A percentile compares a stretch with the other conserved stretches of the same genome.
phyloP scores from a whole-genome alignment of 2,888 invertebrate genomes.

The Agonum fuliginosum region DNA sequence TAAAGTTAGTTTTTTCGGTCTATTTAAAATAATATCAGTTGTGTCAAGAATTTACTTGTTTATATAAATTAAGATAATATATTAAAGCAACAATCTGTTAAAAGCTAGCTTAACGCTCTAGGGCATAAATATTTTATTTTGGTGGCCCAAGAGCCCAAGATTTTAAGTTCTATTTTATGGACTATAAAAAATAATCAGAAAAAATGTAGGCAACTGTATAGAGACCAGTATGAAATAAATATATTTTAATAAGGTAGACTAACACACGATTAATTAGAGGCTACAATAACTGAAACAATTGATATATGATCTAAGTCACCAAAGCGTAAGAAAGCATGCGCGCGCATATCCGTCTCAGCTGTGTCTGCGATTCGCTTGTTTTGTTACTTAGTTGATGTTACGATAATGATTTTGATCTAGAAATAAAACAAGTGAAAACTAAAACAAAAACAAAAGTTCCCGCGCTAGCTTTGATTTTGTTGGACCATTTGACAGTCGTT shows the following conservation, averaged over 20 bases:
- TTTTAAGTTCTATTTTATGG: too few relatives aligned
- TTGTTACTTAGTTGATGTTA: constrained; percentile 25
- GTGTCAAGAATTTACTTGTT: too few relatives aligned
- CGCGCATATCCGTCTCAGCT: constrained; percentile 53
- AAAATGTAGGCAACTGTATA: too few relatives aligned
- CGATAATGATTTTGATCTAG: constrained; percentile 31
- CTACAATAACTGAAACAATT: constrained; percentile 1
- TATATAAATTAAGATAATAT: too few relatives aligned
- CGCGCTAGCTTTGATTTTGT: not conserved
- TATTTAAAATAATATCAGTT: too few relatives aligned
- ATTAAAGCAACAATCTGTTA: too few relatives aligned
- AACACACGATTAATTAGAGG: not conserved
- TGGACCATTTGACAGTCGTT: not conserved
- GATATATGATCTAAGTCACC: not conserved
- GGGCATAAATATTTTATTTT: too few relatives aligned
- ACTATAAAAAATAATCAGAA: too few relatives aligned
- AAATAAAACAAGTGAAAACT: constrained; percentile 29
- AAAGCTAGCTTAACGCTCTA: too few relatives aligned
- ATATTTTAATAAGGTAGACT: too few relatives aligned
- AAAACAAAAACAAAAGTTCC: not conserved
- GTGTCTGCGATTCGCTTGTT: constrained; percentile 41
- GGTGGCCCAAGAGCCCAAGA: too few relatives aligned
- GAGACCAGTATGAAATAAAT: not conserved
- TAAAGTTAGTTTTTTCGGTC: too few relatives aligned
- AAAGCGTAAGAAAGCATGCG: constrained; percentile 25